Evolutionary conservation across 2,888 invertebrate genomes (phyloP), one percentile per base, ranked within the genome.

Genomic region (Scaptomyza tumidula): DNA sequence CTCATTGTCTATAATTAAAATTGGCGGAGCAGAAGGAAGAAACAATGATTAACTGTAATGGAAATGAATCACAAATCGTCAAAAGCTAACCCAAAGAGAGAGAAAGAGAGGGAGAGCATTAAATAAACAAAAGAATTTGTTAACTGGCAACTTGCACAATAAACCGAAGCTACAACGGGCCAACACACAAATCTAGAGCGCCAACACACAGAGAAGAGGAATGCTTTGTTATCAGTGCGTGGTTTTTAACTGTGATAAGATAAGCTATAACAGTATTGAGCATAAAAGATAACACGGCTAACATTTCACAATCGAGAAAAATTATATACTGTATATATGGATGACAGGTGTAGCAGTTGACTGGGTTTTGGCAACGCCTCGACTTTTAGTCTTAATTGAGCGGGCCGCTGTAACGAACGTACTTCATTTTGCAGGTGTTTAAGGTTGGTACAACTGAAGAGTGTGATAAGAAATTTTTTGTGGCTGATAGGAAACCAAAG

Each of bases 351-450:
- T 61, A 75, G 54, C 55, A 54, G 58, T 55, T 53, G 46, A 61
- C 55, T 57, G 63, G 66, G 53, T 73, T 77, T 75, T 68, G 79
- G 76, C 78, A 81, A 83, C 85, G 80, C 81, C 78, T 75, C 81
- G 78, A 77, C 14, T 71, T 88, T 90, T 75, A 90, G 90, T 90
- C 83, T 75, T 60, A 87, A 76, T 72, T 79, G 79, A 81, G 74
- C 88, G 85, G 83, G 86, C 80, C 80, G 77, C 86, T 71, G 79
- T 68, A 77, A 79, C 86, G 80, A 88, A 91, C 88, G 87, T 88
- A 66, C 63, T 63, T 64, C 45, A 52, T 24, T 89, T 89, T 87
- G 73, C 78, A 73, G 68, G 65, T 65, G 68, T 64, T 60, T 39
- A 74, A 73, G 76, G 71, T 73, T 52, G 60, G 80, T 80, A 80